Evolutionary conservation across 2,113 vertebrate species (phyloP), one percentile per base, ranked within the genome.

Genomic region (Protomyctophum bolini): DNA sequence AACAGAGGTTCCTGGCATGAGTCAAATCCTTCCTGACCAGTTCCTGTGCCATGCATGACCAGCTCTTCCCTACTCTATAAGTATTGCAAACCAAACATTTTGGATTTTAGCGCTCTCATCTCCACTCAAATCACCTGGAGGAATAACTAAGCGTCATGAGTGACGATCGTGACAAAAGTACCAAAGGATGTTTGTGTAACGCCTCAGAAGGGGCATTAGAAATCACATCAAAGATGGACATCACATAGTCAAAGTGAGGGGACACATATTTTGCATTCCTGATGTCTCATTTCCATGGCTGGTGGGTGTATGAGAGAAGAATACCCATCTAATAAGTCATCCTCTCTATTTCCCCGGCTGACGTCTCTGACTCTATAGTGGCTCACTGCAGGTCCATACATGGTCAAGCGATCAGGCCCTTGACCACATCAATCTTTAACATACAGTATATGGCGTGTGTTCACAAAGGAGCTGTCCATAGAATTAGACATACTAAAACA

Each of bases 241-340:
- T 50, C 45, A 9, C 67, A 33, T 49, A 7, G 12, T 68, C 0
- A 10, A 11, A 4, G 47, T 49, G 54, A 68, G 73, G 58, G 41
- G 14, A 47, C 49, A 66, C 29, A 82, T 73, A 47, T 62, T 67
- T 72, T 12, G 67, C 63, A 81, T 87, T 84, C 80, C 68, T 62
- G 9, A 4, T 7, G 51, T 62, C 46, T 60, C 21, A 68, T 63
- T 77, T 67, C 41, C 56, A 70, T 55, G 47, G 66, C 76, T 41
- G 57, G 10, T 28, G 8, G 41, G 33, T 12, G 9, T 71, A 56
- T 82, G 57, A 5, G 21, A 21, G 21, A 21, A 21, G 47, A 81
- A 80, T 76, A 75, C 2, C 65, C 71, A 61, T 45, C 55, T 21
- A 15, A 60, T 67, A 73, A 81, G 73, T 79, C 76, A 84, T 45